Evolutionary conservation across 2,888 invertebrate genomes (phyloP).

Genomic region (Dioctria rufipes): DNA sequence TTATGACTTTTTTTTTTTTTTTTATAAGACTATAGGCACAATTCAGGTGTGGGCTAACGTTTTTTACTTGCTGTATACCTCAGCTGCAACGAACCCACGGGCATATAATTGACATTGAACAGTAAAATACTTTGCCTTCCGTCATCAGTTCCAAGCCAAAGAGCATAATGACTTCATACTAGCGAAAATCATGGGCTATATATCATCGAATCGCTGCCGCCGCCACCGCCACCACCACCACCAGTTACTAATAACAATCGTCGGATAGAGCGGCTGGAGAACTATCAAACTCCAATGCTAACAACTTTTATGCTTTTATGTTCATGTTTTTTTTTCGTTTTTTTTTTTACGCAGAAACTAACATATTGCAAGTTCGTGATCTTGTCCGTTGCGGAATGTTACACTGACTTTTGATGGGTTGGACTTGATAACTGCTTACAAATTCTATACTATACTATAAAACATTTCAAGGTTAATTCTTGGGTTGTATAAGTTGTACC

Average conservation of each 20-base stretch:
- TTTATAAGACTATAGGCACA: constrained; percentile 1
- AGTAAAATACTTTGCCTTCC: constrained; percentile 25
- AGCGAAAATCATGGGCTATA: constrained; percentile 27
- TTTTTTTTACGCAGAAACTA: constrained; percentile 4
- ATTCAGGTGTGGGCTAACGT: neutral
- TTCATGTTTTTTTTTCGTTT: constrained; percentile 23
- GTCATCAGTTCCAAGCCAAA: constrained; percentile 42
- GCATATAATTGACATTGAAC: constrained; percentile 35
- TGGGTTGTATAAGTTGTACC: neutral
- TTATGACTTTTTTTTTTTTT: too few relatives aligned
- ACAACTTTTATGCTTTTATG: constrained; percentile 24
- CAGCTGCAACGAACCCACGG: constrained; percentile 11
- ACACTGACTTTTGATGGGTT: constrained; percentile 13
- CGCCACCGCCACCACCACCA: neutral
- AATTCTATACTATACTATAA: neutral
- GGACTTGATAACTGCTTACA: constrained; percentile 23
- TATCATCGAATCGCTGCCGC: neutral
- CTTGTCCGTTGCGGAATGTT: constrained; percentile 45
- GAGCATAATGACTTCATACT: constrained; percentile 47
- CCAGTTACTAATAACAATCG: constrained; percentile 7
- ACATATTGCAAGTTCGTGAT: constrained; percentile 52
- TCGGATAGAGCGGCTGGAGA: neutral
- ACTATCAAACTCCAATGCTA: constrained; percentile 25
- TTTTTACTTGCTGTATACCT: neutral
- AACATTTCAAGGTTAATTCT: constrained; percentile 9